These are phyloP conservation scores for Brachypteracias leptosomus DNA, from an alignment of 2,113 vertebrate species.

Conservation along the genomic window DNA sequence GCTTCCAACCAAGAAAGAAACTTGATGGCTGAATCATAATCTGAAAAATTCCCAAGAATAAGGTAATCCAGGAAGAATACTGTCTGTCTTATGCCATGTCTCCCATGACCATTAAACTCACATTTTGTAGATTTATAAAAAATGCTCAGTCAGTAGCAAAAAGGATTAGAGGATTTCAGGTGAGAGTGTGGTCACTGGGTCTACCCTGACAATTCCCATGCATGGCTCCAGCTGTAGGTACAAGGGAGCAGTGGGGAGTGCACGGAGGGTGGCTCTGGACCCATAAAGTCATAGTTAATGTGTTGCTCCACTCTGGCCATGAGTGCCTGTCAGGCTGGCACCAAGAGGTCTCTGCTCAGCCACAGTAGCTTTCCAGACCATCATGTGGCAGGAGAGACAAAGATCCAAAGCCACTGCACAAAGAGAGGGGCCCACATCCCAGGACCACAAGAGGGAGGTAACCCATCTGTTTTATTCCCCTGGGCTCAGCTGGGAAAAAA, in stretches of 20 bases:
- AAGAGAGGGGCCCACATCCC: neutral
- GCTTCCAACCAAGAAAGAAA: neutral
- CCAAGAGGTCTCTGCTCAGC: rapidly evolving
- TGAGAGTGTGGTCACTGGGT: neutral
- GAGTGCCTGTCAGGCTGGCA: neutral
- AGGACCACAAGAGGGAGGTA: neutral
- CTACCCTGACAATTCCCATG: rapidly evolving
- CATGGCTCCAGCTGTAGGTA: neutral
- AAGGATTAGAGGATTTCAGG: neutral
- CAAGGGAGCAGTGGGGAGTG: neutral
- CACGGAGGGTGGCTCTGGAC: neutral
- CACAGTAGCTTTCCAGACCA: neutral
- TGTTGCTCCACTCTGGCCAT: neutral
- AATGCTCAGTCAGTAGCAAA: neutral
- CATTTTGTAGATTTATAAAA: neutral
- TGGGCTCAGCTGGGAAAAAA: neutral
- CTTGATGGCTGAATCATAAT: neutral
- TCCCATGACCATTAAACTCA: rapidly evolving
- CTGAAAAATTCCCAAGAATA: neutral
- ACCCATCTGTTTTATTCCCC: neutral
- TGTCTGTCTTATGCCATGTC: neutral
- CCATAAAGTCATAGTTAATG: neutral
- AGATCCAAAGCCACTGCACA: neutral
- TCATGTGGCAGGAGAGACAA: neutral
- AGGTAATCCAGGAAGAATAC: neutral